Evolutionary conservation across 2,797 vertebrate genomes (phyloP).

Genomic region (Enteromius treurensis): DNA sequence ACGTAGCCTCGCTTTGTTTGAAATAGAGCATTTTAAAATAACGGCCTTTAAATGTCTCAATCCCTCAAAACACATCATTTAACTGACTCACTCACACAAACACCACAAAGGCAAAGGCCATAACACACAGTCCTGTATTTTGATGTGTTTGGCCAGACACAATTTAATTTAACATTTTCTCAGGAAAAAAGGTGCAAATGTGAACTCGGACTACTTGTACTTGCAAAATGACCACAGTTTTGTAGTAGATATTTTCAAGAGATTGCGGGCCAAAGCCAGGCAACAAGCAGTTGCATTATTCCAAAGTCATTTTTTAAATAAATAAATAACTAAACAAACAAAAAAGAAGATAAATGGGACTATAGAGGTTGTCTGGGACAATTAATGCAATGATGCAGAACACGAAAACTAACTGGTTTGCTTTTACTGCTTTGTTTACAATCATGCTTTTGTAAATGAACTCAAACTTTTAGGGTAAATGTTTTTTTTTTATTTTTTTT

Average conservation of each 20-base stretch:
- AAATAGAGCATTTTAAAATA: slow-evolving; percentile 26
- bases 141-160: slow-evolving; percentile 25
- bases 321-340: neutral
- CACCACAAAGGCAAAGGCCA: slow-evolving; percentile 32
- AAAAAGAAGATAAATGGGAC: neutral
- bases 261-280: neutral
- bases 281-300: neutral
- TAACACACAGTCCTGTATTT: slow-evolving; percentile 34
- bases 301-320: neutral
- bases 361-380: neutral
- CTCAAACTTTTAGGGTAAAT: too few relatives aligned
- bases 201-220: slow-evolving; percentile 20
- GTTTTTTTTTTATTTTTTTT: too few relatives aligned
- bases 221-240: neutral
- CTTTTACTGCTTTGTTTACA: neutral
- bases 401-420: neutral
- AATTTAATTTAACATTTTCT: slow-evolving; percentile 27
- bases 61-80: slow-evolving; percentile 24
- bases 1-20: slow-evolving; percentile 2
- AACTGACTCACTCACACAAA: slow-evolving; percentile 25
- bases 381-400: neutral
- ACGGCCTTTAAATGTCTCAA: slow-evolving; percentile 26
- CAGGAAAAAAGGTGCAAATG: slow-evolving; percentile 6
- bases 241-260: neutral
- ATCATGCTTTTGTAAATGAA: too few relatives aligned